Base-by-base conservation (phyloP, 2,888 invertebrate genomes). In the Helleia helle region DNA sequence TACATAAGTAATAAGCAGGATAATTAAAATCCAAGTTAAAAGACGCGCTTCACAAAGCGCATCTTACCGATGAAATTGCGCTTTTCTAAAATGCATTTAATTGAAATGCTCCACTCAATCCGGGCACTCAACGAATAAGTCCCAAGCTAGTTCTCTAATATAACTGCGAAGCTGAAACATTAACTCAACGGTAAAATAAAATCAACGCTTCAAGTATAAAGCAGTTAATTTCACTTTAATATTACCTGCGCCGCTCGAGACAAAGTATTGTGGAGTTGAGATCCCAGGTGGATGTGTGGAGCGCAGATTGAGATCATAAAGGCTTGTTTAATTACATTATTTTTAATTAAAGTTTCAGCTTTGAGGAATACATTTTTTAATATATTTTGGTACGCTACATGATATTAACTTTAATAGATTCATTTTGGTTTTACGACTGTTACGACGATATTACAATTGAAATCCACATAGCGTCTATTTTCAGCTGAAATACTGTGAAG, bases 341-440 rank as follows among this genome's bases (percentile, higher is more conserved):
- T 18, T 28, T 17, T 34, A 22, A 34, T 34, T 34, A 18, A 34
- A 22, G 12, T 34, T 18, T 22, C 7, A 29, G 22, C 22, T 22
- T 15, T 15, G 2, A 30, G 9, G 9, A n/a, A 30, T 9, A 9
- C 15, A 4, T 15, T 14, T 30, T 29, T 14, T 15, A 15, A 4
- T 1, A 15, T 8, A 11, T 12, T 4, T 1, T 2, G 3, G 5
- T 4, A 15, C 15, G 15, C 15, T 26, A 15, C 30, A n/a, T 30
- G 14, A n/a, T 30, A n/a, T 30, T 15, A 30, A 30, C n/a, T n/a
- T 15, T 9, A 30, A 30, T 30, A 30, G 9, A 30, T n/a, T n/a
- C n/a, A n/a, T n/a, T n/a, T n/a, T n/a, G n/a, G n/a, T n/a, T n/a
- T n/a, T n/a, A n/a, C n/a, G n/a, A n/a, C n/a, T n/a, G n/a, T n/a